These are phyloP conservation scores for Parambassis ranga DNA, from an alignment of 2,797 vertebrate species.

Conservation along the genomic window DNA sequence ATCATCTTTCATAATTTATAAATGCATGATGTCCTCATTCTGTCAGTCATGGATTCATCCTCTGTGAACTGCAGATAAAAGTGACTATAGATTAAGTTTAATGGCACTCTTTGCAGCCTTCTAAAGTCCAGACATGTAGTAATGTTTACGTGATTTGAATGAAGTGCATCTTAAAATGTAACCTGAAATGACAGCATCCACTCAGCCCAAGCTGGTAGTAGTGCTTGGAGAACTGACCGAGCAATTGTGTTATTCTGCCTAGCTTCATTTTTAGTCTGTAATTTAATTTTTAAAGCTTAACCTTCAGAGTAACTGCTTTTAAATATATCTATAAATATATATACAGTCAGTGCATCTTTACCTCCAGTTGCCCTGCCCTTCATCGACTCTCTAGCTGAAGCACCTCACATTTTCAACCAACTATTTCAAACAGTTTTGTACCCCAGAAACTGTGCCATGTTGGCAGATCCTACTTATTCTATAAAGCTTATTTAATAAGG, in stretches of 20 bases:
- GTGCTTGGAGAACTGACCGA: neutral
- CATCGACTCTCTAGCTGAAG: neutral
- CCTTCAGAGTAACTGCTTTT: too few relatives aligned
- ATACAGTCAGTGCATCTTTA: too few relatives aligned
- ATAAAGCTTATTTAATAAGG: constrained; percentile 58
- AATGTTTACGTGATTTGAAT: constrained; percentile 3
- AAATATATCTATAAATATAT: too few relatives aligned
- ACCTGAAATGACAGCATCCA: constrained; percentile 5
- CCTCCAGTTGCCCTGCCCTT: too few relatives aligned
- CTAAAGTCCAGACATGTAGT: constrained; percentile 8
- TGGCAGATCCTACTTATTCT: constrained; percentile 61
- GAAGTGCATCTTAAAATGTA: neutral
- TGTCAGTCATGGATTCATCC: constrained; percentile 56
- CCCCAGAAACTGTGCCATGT: constrained; percentile 45
- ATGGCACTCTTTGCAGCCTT: constrained; percentile 17
- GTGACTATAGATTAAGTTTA: constrained; percentile 47
- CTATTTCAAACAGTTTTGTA: constrained; percentile 61
- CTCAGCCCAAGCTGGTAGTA: neutral
- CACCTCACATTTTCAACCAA: constrained; percentile 20
- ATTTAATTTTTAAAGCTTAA: too few relatives aligned
- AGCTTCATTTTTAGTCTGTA: too few relatives aligned
- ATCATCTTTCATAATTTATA: constrained; percentile 56
- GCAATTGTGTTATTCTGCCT: too few relatives aligned
- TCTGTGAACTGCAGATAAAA: constrained; percentile 35
- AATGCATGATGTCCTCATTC: constrained; percentile 66